Percentiles rank a stretch among this genome's conserved stretches.
These are phyloP conservation scores for Poeciliopsis retropinna DNA, from an alignment of 2,113 vertebrate genomes.

Conservation along the genomic window DNA sequence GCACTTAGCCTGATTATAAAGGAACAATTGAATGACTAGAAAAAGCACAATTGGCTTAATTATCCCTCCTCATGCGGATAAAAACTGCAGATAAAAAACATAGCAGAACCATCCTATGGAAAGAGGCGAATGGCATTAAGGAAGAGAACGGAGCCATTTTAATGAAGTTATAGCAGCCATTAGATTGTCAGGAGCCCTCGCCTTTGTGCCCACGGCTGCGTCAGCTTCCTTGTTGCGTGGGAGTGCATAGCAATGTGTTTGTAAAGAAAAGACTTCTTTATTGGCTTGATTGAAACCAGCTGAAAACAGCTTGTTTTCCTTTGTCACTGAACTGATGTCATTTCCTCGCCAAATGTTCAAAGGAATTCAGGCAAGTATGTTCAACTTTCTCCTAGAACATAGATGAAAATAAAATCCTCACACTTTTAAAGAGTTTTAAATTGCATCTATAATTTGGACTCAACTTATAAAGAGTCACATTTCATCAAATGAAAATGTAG, in stretches of 20 bases:
- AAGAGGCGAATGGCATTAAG: constrained; percentile 31
- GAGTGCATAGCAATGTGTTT: constrained; percentile 50
- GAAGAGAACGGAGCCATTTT: constrained; percentile 53
- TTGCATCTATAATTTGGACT: too few species aligned
- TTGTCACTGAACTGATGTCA: constrained; percentile 14
- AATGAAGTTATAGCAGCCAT: constrained; percentile 67
- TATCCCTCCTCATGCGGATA: constrained; percentile 9
- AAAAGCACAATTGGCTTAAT: constrained; percentile 9
- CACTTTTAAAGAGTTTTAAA: too few species aligned
- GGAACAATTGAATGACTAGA: not conserved
- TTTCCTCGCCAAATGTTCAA: constrained; percentile 36
- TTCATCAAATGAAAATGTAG: too few species aligned
- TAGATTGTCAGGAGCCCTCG: constrained; percentile 56
- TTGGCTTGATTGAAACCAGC: constrained; percentile 59
- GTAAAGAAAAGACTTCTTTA: constrained; percentile 58
- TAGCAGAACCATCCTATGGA: not conserved
- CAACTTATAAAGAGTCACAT: too few species aligned
- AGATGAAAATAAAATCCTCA: too few species aligned
- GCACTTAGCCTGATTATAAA: not conserved
- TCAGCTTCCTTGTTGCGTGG: constrained; percentile 34
- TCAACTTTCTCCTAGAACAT: not conserved
- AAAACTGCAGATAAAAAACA: constrained; percentile 14
- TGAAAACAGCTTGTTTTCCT: constrained; percentile 40
- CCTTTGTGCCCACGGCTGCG: constrained; percentile 16
- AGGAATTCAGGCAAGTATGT: not conserved